Conservation (phyloP, 1,140 invertebrate genomes). For the Cecropterus lyciades region DNA sequence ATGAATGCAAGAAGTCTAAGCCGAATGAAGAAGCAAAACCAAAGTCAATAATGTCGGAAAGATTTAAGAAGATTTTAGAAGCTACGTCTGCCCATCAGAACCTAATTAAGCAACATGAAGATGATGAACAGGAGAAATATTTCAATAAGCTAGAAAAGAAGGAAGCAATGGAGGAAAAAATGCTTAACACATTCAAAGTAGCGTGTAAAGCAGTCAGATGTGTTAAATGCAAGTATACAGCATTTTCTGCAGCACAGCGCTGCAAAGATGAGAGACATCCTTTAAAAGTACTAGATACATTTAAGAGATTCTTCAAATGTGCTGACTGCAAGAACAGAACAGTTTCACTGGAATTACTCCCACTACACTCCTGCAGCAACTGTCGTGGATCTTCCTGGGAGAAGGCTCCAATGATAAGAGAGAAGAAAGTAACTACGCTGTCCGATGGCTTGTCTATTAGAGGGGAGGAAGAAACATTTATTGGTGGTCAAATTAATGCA, state of each 20-base stretch:
- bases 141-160: constrained; percentile 95
- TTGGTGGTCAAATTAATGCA: constrained; percentile 84
- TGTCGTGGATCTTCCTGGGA: constrained; percentile 91
- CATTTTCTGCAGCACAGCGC: constrained; percentile 92
- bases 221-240: constrained; percentile 94
- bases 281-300: constrained; percentile 90
- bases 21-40: constrained; percentile 73
- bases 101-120: constrained; percentile 89
- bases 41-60: constrained; percentile 85
- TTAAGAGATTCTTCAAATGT: constrained; percentile 96
- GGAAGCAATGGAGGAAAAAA: constrained; percentile 96
- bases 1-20: constrained; percentile 78
- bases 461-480: constrained; percentile 89
- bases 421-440: constrained; percentile 85
- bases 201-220: constrained; percentile 95
- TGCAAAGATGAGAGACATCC: constrained; percentile 94
- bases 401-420: constrained; percentile 92
- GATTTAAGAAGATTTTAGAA: constrained; percentile 92
- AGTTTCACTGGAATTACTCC: constrained; percentile 90
- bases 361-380: constrained; percentile 90
- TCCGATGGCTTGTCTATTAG: constrained; percentile 87
- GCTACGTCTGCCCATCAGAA: constrained; percentile 91
- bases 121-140: constrained; percentile 92
- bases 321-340: constrained; percentile 93
- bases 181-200: constrained; percentile 93